A percentile compares a stretch with the other conserved stretches of the same genome.
These are phyloP conservation scores for Harmothoe impar DNA, from an alignment of 2,888 invertebrate species.

Conservation along the genomic window DNA sequence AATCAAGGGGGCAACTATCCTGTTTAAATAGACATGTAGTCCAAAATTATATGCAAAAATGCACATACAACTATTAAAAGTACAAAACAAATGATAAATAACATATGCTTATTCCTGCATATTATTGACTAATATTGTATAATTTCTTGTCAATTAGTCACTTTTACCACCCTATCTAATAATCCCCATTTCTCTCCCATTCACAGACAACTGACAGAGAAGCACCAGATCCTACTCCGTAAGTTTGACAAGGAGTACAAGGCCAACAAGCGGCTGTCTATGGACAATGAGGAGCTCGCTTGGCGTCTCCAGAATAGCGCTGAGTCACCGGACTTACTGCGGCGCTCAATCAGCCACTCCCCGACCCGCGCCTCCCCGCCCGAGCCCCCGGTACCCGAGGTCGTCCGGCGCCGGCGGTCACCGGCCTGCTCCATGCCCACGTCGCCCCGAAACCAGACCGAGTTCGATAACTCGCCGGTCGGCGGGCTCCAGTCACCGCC, in stretches of 20 bases:
- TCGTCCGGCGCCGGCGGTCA: conserved; percentile 45
- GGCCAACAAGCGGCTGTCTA: conserved; percentile 89
- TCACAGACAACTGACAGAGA: conserved; percentile 87
- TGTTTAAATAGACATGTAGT: no score
- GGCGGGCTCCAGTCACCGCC: background rate
- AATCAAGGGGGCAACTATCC: no score
- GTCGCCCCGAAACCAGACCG: conserved; percentile 50
- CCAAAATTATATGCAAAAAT: no score
- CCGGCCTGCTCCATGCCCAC: conserved; percentile 53
- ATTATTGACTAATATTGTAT: no score
- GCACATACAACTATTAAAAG: no score
- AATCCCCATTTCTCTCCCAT: background rate
- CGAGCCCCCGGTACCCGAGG: conserved; percentile 2
- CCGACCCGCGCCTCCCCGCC: conserved; percentile 62
- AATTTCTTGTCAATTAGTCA: no score
- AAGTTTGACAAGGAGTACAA: conserved; percentile 89
- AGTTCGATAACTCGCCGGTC: conserved; percentile 49
- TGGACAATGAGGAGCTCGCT: conserved; percentile 93
- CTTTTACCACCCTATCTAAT: no score
- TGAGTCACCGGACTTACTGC: conserved; percentile 65
- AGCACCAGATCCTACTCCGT: conserved; percentile 88
- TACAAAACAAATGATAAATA: no score
- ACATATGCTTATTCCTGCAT: no score
- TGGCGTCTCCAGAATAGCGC: conserved; percentile 90
- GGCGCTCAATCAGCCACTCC: conserved; percentile 66